Evolutionary conservation across 23 tunicate genomes (phyloP).

Genomic region (Oikopleura vanhoeffeni): DNA sequence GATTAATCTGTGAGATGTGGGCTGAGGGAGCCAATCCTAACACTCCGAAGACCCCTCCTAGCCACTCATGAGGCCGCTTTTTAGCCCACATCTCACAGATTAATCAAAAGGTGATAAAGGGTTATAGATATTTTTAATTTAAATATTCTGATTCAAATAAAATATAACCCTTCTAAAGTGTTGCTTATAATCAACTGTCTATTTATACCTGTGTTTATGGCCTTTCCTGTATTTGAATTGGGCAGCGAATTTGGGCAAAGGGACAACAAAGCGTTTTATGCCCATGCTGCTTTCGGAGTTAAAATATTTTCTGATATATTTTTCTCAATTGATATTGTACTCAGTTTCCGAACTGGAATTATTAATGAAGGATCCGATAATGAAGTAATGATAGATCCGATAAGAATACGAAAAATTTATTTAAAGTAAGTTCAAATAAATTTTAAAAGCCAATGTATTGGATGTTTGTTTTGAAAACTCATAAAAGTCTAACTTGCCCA

Average conservation of each 20-base stretch:
- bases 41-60: too few relatives aligned
- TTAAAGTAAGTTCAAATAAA: conserved; percentile 6
- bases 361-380: conserved; percentile 18
- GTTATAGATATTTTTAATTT: too few relatives aligned
- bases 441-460: too few relatives aligned
- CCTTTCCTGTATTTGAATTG: conserved; percentile 21
- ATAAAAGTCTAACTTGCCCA: too few relatives aligned
- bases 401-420: conserved; percentile 20
- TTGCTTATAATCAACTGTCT: conserved; percentile 38
- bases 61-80: too few relatives aligned
- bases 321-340: not conserved
- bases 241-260: not conserved
- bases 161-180: too few relatives aligned
- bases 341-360: conserved; percentile 70
- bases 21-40: too few relatives aligned
- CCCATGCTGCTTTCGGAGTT: not conserved
- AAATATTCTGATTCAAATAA: too few relatives aligned
- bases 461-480: too few relatives aligned
- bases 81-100: too few relatives aligned
- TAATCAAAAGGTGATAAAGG: too few relatives aligned
- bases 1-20: too few relatives aligned
- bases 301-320: not conserved
- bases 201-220: conserved; percentile 59
- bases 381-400: conserved; percentile 27
- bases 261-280: not conserved